These are phyloP conservation scores for Callinectes sapidus DNA, from an alignment of 2,888 invertebrate genomes.

Conservation along the genomic window DNA sequence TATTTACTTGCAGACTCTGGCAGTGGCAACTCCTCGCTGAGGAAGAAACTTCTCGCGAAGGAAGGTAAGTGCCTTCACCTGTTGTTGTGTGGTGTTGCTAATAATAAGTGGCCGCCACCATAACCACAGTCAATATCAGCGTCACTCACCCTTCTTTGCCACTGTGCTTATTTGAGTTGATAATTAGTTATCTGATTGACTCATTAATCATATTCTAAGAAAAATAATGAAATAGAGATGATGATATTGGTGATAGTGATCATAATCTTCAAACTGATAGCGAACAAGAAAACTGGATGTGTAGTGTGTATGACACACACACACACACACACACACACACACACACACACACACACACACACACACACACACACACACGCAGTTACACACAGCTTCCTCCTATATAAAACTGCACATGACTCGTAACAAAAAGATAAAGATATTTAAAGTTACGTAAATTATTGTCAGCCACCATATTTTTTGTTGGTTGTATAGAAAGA, in stretches of 20 bases:
- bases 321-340: neutral
- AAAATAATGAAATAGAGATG: no score
- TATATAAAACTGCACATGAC: neutral
- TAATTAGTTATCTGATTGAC: neutral
- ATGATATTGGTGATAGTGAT: no score
- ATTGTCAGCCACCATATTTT: neutral
- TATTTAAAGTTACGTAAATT: neutral
- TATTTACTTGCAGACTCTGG: neutral
- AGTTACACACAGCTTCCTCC: neutral
- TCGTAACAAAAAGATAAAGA: neutral
- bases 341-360: no score
- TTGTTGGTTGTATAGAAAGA: neutral
- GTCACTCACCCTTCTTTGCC: neutral
- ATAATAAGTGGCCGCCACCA: neutral
- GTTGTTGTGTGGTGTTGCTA: neutral
- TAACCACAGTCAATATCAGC: neutral
- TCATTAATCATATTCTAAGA: neutral
- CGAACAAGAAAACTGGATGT: neutral
- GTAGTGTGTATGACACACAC: neutral
- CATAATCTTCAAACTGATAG: neutral
- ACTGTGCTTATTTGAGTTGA: neutral
- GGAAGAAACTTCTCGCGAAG: neutral
- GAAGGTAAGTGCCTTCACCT: neutral
- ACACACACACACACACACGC: no score
- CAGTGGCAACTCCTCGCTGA: neutral